Evolutionary conservation across 2,888 invertebrate species (phyloP).

Genomic region (Orthosia gothica): DNA sequence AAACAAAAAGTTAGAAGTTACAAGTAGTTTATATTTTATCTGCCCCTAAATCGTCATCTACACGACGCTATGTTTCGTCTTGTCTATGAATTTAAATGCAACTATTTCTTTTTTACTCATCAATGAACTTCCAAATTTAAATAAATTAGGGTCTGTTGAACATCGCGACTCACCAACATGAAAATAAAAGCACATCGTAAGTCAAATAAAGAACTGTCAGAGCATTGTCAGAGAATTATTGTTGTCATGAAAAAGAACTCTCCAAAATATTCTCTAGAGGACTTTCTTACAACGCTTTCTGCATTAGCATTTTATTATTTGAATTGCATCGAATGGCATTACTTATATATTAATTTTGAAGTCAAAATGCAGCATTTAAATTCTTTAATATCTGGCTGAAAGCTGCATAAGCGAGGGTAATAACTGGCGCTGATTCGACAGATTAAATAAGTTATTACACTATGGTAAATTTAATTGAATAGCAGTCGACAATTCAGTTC

Average conservation of each 20-base stretch:
- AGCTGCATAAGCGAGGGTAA: conserved; percentile 33
- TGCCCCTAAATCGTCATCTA: not conserved
- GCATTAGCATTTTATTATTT: conserved; percentile 49
- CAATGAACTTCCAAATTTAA: not conserved
- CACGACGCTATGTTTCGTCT: not conserved
- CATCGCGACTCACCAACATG: not conserved
- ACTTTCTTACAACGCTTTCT: conserved; percentile 19
- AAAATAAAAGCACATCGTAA: conserved; percentile 3
- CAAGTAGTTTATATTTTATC: no score
- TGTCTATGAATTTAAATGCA: not conserved
- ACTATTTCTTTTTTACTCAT: not conserved
- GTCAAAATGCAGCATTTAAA: conserved; percentile 35
- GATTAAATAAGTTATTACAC: conserved; percentile 43
- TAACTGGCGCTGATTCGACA: conserved; percentile 6
- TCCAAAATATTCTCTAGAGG: not conserved
- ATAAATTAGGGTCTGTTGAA: conserved; percentile 3
- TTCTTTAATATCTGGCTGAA: conserved; percentile 40
- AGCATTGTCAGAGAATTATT: conserved; percentile 6
- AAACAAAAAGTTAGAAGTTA: no score
- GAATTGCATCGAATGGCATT: conserved; percentile 18
- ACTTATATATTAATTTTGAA: conserved; percentile 15
- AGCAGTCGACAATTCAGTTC: conserved; percentile 16
- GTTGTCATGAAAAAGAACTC: conserved; percentile 6
- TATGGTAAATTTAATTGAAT: conserved; percentile 43
- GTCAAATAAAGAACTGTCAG: conserved; percentile 7